Evolutionary conservation across 1,140 invertebrate species (phyloP).

Genomic region (Nomia melanderi): DNA sequence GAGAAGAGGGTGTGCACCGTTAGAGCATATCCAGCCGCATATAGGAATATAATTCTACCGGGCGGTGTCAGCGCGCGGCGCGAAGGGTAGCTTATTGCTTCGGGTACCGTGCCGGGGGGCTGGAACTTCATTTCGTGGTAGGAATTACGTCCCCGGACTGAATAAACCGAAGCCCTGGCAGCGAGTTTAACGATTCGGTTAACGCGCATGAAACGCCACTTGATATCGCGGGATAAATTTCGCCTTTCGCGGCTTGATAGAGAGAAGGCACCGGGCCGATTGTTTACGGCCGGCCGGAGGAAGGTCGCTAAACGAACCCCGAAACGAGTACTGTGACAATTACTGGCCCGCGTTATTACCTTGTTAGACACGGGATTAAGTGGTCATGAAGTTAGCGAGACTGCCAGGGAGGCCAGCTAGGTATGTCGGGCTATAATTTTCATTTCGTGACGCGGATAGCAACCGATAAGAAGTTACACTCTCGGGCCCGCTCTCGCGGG

Average conservation of each 20-base stretch:
- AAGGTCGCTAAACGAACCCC: not conserved
- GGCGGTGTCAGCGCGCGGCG: slow-evolving; percentile 24
- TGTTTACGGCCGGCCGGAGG: not conserved
- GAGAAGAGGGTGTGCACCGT: not conserved
- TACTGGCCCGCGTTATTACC: not conserved
- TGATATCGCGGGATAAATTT: slow-evolving; percentile 3
- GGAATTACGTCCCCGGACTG: slow-evolving; percentile 17
- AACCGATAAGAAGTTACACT: no score
- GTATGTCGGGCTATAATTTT: not conserved
- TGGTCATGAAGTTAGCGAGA: not conserved
- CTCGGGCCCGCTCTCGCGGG: no score
- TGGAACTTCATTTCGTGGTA: slow-evolving; percentile 16
- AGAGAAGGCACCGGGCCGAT: no score
- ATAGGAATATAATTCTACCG: slow-evolving; percentile 53
- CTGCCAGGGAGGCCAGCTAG: not conserved
- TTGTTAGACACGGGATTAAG: not conserved
- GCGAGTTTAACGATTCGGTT: slow-evolving; percentile 21
- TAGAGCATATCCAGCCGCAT: not conserved
- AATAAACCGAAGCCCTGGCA: not conserved
- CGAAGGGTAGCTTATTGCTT: slow-evolving; percentile 3
- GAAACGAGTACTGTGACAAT: not conserved
- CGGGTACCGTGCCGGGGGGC: not conserved
- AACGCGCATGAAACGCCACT: slow-evolving; percentile 10
- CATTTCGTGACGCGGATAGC: not conserved
- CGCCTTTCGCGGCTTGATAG: not conserved